Conservation (phyloP, 37 sponge, comb jelly and placozoan species). For the Aplysina aerophoba region DNA sequence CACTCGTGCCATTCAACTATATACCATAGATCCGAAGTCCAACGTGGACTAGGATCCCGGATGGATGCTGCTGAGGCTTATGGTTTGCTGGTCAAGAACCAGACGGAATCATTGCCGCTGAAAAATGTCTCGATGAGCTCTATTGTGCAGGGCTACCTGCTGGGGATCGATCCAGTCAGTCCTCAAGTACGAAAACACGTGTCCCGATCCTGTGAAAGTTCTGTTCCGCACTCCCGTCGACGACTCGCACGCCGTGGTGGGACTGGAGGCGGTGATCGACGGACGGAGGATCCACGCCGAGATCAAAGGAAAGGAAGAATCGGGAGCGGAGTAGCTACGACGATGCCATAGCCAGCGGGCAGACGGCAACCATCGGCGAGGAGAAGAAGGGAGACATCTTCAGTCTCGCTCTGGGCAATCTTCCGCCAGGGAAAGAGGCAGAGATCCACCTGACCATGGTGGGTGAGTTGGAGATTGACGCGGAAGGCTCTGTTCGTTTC, state of each 20-base stretch:
- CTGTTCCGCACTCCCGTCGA: conserved; percentile 80
- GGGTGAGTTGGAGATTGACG: conserved; percentile 33
- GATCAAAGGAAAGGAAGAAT: conserved; percentile 75
- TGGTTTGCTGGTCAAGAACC: conserved; percentile 31
- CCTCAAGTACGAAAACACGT: conserved; percentile 67
- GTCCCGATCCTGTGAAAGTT: conserved; percentile 60
- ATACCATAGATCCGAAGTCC: too few species aligned
- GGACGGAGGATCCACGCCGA: conserved; percentile 67
- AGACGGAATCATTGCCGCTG: conserved; percentile 47
- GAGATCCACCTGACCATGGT: conserved; percentile 56
- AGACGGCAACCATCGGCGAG: conserved; percentile 73
- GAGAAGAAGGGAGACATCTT: conserved; percentile 80
- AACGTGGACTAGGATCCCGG: too few species aligned
- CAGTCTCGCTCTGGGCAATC: conserved; percentile 77
- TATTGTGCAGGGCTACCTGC: conserved; percentile 47
- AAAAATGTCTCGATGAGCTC: conserved; percentile 52
- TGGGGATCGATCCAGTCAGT: conserved; percentile 59
- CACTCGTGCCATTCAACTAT: too few species aligned
- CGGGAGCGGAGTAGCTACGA: conserved; percentile 67
- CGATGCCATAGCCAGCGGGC: conserved; percentile 74
- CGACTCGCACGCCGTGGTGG: conserved; percentile 70
- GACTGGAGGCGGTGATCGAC: conserved; percentile 50
- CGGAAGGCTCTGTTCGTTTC: conserved; percentile 63
- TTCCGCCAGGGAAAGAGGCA: conserved; percentile 67
- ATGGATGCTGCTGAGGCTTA: too few species aligned